Conservation (phyloP, 2,888 invertebrate genomes). For the Sinelater perroti region DNA sequence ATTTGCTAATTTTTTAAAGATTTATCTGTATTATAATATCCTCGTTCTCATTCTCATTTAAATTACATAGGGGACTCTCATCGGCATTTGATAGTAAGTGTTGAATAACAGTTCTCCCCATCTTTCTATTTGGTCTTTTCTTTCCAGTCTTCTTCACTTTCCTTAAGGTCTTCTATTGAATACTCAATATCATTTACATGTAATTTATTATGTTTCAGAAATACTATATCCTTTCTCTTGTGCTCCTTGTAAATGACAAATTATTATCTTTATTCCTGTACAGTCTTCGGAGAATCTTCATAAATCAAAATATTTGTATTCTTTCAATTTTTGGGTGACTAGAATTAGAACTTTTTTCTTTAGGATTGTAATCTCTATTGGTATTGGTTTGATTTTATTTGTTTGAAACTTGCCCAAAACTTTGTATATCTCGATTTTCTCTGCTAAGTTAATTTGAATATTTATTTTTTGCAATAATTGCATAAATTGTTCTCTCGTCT, state of each 20-base stretch:
- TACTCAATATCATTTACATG: neutral
- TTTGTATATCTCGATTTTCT: neutral
- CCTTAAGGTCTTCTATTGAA: neutral
- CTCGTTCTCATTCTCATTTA: neutral
- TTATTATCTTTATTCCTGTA: neutral
- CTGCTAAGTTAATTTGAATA: neutral
- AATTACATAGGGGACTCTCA: neutral
- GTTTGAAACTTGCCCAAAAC: constrained; percentile 3
- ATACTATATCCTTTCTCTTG: neutral
- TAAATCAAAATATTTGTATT: neutral
- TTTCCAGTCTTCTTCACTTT: neutral
- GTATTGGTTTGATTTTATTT: neutral
- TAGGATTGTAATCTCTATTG: neutral
- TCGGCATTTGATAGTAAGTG: neutral
- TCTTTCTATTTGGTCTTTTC: neutral
- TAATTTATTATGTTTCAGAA: neutral
- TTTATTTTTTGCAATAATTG: constrained; percentile 4
- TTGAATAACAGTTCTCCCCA: neutral
- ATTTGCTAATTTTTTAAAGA: neutral
- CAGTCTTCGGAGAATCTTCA: neutral
- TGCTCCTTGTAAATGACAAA: neutral
- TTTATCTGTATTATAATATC: neutral
- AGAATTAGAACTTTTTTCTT: neutral
- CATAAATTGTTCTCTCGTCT: neutral
- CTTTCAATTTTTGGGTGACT: neutral